A percentile compares a stretch with the other conserved stretches of the same genome.
Conservation (phyloP, 1,140 invertebrate species). For the Caenorhabditis latens region DNA sequence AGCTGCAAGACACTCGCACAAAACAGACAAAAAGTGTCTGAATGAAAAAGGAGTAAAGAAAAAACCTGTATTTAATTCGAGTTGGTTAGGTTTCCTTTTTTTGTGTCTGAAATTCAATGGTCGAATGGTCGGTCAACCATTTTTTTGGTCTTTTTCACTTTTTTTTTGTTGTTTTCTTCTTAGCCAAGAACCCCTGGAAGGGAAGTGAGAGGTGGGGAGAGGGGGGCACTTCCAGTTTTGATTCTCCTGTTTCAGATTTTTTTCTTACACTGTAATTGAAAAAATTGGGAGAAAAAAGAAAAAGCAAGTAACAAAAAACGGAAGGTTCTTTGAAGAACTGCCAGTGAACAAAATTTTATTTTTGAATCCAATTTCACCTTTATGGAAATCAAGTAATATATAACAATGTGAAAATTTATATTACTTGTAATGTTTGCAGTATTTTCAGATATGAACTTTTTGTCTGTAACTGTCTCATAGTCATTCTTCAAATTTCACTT, state of each 20-base stretch:
- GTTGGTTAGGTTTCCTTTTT: conserved; percentile 51
- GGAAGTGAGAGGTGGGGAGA: background rate
- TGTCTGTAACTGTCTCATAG: too few relatives aligned
- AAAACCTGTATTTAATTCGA: conserved; percentile 56
- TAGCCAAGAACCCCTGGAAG: background rate
- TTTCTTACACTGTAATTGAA: background rate
- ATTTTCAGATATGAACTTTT: too few relatives aligned
- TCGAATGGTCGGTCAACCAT: conserved; percentile 24
- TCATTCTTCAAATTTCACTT: too few relatives aligned
- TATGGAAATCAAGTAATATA: too few relatives aligned
- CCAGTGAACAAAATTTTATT: too few relatives aligned
- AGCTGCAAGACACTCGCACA: background rate
- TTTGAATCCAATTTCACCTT: too few relatives aligned
- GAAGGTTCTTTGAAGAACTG: too few relatives aligned
- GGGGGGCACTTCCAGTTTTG: conserved; percentile 16
- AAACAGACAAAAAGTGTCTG: conserved; percentile 5
- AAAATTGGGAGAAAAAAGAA: background rate
- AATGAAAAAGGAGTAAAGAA: background rate
- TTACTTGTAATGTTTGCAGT: too few relatives aligned
- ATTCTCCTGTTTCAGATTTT: background rate
- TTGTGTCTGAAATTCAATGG: conserved; percentile 41
- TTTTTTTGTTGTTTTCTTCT: conserved; percentile 35
- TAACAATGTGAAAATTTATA: too few relatives aligned
- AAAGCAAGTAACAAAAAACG: background rate
- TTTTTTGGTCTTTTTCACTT: conserved; percentile 13